These are phyloP conservation scores for Trichomycterus rosablanca DNA, from an alignment of 2,113 vertebrate genomes.

Conservation along the genomic window DNA sequence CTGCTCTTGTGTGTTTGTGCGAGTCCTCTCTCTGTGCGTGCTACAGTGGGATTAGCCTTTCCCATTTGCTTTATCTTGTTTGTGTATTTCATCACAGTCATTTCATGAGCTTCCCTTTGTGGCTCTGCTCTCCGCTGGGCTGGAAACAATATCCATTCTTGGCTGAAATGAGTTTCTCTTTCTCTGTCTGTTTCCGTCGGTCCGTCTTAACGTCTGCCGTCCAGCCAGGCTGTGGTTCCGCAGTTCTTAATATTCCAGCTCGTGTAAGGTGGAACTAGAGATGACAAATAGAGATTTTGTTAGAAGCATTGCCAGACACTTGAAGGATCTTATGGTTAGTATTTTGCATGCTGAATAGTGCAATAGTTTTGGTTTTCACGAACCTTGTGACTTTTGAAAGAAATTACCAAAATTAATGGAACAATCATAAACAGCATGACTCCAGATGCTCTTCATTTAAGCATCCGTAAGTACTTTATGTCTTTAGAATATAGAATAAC, in stretches of 20 bases:
- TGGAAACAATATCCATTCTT: conserved; percentile 26
- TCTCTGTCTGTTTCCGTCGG: neutral
- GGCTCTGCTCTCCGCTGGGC: conserved; percentile 23
- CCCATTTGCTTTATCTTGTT: conserved; percentile 13
- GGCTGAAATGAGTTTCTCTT: conserved; percentile 23
- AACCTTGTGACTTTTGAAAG: too few species aligned
- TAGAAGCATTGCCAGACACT: conserved; percentile 13
- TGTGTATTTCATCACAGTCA: conserved; percentile 18
- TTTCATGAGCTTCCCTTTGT: conserved; percentile 9
- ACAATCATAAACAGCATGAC: neutral
- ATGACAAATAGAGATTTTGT: conserved; percentile 9
- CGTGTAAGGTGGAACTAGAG: conserved; percentile 61
- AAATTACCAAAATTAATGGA: neutral
- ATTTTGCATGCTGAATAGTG: too few species aligned
- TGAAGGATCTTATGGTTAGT: too few species aligned
- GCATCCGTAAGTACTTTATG: too few species aligned
- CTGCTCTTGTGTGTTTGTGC: neutral
- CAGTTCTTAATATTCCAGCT: conserved; percentile 59
- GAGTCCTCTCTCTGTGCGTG: conserved; percentile 6
- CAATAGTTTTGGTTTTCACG: too few species aligned
- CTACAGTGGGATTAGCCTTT: neutral
- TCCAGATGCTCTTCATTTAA: too few species aligned
- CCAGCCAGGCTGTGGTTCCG: conserved; percentile 26
- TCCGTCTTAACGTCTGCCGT: conserved; percentile 6
- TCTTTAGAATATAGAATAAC: too few species aligned